Conservation (phyloP, 2,797 vertebrate species). For the Intellagama lesueurii region DNA sequence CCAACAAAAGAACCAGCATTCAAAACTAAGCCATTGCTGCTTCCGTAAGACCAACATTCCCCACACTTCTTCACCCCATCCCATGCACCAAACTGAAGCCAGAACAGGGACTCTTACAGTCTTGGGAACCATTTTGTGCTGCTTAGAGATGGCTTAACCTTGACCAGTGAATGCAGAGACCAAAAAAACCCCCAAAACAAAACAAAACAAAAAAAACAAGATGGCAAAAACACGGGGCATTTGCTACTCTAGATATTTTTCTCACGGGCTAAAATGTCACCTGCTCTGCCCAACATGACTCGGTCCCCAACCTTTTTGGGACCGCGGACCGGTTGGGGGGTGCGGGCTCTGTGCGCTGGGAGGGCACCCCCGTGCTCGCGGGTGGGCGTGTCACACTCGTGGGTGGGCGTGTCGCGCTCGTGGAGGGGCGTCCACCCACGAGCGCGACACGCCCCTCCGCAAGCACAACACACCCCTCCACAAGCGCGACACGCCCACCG, state of each 20-base stretch:
- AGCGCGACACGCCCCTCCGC: too few relatives aligned
- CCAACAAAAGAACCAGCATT: constrained; percentile 17
- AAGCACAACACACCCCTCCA: too few relatives aligned
- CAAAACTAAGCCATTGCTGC: constrained; percentile 28
- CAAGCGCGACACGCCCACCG: too few relatives aligned
- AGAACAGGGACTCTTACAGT: too few relatives aligned
- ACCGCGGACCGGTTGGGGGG: too few relatives aligned
- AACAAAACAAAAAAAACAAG: constrained; percentile 32
- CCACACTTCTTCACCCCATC: neutral
- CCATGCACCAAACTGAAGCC: neutral
- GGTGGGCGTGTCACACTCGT: too few relatives aligned
- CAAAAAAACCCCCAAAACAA: too few relatives aligned
- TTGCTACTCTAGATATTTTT: constrained; percentile 27
- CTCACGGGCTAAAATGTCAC: constrained; percentile 15
- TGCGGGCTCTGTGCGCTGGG: too few relatives aligned
- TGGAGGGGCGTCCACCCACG: too few relatives aligned
- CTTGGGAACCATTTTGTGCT: constrained; percentile 18
- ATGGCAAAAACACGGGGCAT: constrained; percentile 31
- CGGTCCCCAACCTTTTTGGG: too few relatives aligned
- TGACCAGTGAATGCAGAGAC: constrained; percentile 24
- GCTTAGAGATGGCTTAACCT: constrained; percentile 9
- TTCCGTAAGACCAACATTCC: constrained; percentile 7
- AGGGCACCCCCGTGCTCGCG: too few relatives aligned
- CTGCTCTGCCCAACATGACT: constrained; percentile 31
- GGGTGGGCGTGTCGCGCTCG: too few relatives aligned